Evolutionary conservation across 2,888 invertebrate genomes (phyloP), one percentile per base, ranked within the genome.

Genomic region (Alloscopus bannaensis): DNA sequence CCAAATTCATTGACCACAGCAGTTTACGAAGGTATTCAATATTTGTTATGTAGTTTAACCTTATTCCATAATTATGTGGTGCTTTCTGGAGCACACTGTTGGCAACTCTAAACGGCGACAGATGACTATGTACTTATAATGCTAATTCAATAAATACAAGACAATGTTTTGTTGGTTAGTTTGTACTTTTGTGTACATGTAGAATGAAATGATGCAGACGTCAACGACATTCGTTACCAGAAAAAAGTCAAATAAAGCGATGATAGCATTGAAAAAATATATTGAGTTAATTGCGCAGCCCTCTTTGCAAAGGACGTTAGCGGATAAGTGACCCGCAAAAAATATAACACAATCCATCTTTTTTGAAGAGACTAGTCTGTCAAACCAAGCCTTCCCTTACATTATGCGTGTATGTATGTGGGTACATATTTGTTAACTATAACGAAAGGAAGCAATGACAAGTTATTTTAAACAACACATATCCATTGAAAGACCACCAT

Each of bases 171-270:
- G 55, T 55, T 55, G 55, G 55, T 28, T 55, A 55, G 55, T 55
- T 55, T 55, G 55, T 55, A 47, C n/a, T n/a, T n/a, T n/a, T 47
- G n/a, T n/a, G 28, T 24, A 52, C 52, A 52, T 52, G 11, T 24
- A 55, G 13, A 28, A 24, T 55, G 20, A 6, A 11, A 47, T 50
- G 50, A 55, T 6, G 18, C 55, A 55, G 26, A 11, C 11, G 22
- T 55, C 28, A 26, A 72, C 64, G 72, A 72, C 72, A 72, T 50
- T 72, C 64, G 72, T 72, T 72, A 72, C 72, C 72, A 72, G 72
- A 64, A 55, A 64, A 62, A 59, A 72, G 72, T 72, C 72, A 64
- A 72, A 72, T 71, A 71, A 71, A 71, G 62, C 24, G 71, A 71
- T 71, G 62, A 71, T 71, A 50, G 69, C 57, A 71, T 50, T 60